phyloP scores from a whole-genome alignment of 2,888 invertebrate species.

The Plagodis pulveraria region DNA sequence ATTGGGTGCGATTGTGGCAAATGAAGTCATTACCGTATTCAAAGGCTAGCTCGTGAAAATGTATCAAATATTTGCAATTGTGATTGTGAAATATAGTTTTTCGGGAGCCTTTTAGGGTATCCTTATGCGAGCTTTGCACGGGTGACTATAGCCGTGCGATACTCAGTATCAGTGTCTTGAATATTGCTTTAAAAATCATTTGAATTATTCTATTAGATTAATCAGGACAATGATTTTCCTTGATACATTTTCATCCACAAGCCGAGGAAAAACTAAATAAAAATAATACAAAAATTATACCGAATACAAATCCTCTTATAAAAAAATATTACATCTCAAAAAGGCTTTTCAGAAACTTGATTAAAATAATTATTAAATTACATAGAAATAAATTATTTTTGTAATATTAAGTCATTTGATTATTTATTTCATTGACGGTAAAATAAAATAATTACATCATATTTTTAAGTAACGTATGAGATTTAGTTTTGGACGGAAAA shows the following conservation, averaged over 20 bases:
- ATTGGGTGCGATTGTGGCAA: too few species aligned
- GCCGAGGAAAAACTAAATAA: slow-evolving; percentile 7
- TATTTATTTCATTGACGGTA: slow-evolving; percentile 2
- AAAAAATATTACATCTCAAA: slow-evolving; percentile 31
- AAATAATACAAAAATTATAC: slow-evolving; percentile 6
- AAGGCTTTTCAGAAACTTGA: not conserved
- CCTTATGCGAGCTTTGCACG: too few species aligned
- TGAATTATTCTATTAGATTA: too few species aligned
- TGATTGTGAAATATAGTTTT: too few species aligned
- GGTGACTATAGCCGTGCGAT: too few species aligned
- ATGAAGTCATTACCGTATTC: too few species aligned
- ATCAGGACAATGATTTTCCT: not conserved
- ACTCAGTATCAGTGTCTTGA: too few species aligned
- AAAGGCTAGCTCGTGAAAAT: too few species aligned
- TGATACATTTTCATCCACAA: slow-evolving; percentile 9
- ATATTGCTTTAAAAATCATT: too few species aligned
- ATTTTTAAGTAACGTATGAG: slow-evolving; percentile 49
- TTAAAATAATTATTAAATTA: not conserved
- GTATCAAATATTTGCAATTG: too few species aligned
- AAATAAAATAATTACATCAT: slow-evolving; percentile 51
- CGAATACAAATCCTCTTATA: slow-evolving; percentile 12
- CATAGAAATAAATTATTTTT: slow-evolving; percentile 1
- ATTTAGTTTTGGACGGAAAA: slow-evolving; percentile 74
- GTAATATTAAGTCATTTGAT: not conserved
- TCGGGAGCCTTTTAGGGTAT: too few species aligned